These are phyloP conservation scores for Eupithecia vulgata DNA, from an alignment of 2,888 invertebrate genomes.

Conservation along the genomic window DNA sequence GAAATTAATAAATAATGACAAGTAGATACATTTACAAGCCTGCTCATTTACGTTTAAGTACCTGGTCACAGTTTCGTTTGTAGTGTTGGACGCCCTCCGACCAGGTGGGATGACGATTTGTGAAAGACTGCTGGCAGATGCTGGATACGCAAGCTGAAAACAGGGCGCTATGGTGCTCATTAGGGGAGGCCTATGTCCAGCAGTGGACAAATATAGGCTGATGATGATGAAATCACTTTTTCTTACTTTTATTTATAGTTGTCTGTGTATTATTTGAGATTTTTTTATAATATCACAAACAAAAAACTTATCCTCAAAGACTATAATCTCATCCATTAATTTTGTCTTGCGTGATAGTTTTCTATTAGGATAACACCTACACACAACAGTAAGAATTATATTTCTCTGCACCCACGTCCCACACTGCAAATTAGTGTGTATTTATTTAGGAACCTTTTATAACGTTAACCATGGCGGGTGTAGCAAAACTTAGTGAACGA, in stretches of 20 bases:
- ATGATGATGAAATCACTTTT: too few relatives aligned
- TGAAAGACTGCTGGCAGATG: too few relatives aligned
- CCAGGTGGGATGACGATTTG: too few relatives aligned
- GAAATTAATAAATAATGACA: neutral
- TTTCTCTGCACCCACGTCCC: neutral
- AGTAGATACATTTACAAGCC: neutral
- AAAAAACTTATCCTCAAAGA: too few relatives aligned
- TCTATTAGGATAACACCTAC: neutral
- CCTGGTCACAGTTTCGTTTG: neutral
- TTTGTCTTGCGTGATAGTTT: neutral
- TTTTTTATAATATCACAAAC: neutral
- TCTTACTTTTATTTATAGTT: too few relatives aligned
- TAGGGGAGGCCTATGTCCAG: too few relatives aligned
- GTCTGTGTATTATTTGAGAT: neutral
- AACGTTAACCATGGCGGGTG: too few relatives aligned
- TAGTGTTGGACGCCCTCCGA: too few relatives aligned
- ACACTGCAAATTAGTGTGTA: neutral
- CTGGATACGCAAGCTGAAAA: too few relatives aligned
- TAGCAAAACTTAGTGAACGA: too few relatives aligned
- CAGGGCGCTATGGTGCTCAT: too few relatives aligned
- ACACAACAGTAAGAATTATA: neutral
- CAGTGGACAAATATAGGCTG: too few relatives aligned
- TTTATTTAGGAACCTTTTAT: neutral
- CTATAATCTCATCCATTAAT: neutral
- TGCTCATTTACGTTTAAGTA: neutral